Evolutionary conservation across 1,140 invertebrate species (phyloP), one percentile per base, ranked within the genome.

Genomic region (Aleiodes sp.): DNA sequence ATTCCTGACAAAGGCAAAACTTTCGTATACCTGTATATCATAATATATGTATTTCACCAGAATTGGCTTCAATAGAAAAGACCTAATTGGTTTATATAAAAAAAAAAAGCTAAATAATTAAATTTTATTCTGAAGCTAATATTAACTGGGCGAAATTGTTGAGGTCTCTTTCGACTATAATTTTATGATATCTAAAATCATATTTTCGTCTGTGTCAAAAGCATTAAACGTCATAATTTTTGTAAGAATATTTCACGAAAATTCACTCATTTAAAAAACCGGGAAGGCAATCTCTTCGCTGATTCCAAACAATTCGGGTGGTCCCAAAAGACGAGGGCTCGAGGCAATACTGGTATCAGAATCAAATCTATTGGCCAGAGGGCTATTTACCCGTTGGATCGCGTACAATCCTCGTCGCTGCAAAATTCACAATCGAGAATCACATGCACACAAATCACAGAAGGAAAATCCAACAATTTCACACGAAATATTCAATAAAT

Each of bases 351-450:
- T 46, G 16, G n/a, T 19, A 52, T 16, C 46, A 52, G 1, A n/a
- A 52, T 52, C 46, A 12, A 52, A 52, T 52, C 46, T 21, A 52
- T 24, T n/a, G 46, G 46, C 46, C 26, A 52, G 21, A 24, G 46
- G 21, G 14, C 3, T 52, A 21, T 52, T 52, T 52, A 16, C 19
- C 12, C 46, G 16, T 2, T 52, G 46, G 46, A 52, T 52, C 21
- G 46, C 19, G 46, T 12, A 24, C 46, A 52, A 52, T 52, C 46
- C 46, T 10, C 46, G n/a, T 21, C 16, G 26, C 26, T 52, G 21
- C 21, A 9, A 52, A 52, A 52, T 52, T 52, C 46, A 21, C 46
- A 3, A 52, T 1, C 21, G n/a, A 6, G 21, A 24, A 52, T 52
- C 46, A 52, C 12, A 52, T 16, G 21, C 14, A 19, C 2, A 12